Evolutionary conservation across 2,888 invertebrate genomes (phyloP), one percentile per base, ranked within the genome.

Genomic region (Hypercompe scribonia): DNA sequence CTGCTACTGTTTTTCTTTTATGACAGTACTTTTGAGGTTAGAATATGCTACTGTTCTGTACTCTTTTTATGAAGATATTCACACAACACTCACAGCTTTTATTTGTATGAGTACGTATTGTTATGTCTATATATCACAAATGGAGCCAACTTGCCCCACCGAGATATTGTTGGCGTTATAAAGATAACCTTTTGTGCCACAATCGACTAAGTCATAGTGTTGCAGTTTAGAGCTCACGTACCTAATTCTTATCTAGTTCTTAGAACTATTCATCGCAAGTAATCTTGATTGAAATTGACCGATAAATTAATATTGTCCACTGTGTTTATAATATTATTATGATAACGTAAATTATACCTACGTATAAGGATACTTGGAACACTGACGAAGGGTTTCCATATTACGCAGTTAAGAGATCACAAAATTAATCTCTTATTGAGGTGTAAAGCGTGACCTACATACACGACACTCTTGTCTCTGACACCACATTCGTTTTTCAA

Each of bases 401-500:
- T 65, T 65, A n/a, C 11, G n/a, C 64, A 2, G 34, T 64, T 7
- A 28, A 61, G 8, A 61, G 18, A 31, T 61, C 8, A 8, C 31
- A 8, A 18, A 28, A 61, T 58, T 2, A 31, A 5, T 58, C 58
- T 58, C 15, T 28, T 28, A n/a, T 58, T 58, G 58, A 28, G 64
- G 31, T n/a, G n/a, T n/a, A 10, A 36, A 65, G 34, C 63, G 64
- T 58, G 65, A 46, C 63, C 63, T 67, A 65, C n/a, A 70, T 64
- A 65, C 21, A 71, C 46, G 54, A 50, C 65, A 75, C 70, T 68
- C 68, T 71, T 68, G 63, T 68, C 70, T 68, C 74, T 69, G 46
- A 67, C 67, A 46, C 73, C 74, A 70, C 65, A 65, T 70, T 67
- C 71, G 78, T 80, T 81, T 78, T 78, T 78, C 69, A 42, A 81